A percentile compares a stretch with the other conserved stretches of the same genome.
Evolutionary conservation across 2,113 vertebrate species (phyloP).

Genomic region (Perccottus glenii): DNA sequence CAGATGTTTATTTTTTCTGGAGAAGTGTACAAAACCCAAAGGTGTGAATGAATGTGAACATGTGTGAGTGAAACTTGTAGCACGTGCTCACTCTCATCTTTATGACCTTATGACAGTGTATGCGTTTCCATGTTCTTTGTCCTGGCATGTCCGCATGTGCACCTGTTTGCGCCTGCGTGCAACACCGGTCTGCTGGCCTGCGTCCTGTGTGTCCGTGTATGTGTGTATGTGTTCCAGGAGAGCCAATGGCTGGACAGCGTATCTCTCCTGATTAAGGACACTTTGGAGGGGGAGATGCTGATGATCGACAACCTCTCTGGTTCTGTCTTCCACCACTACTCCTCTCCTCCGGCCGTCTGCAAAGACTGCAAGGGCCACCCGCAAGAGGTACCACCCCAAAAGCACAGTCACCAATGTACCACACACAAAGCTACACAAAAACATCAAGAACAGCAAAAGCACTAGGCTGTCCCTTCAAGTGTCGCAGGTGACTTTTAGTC

Average conservation of each 20-base stretch:
- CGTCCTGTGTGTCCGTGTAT: slow-evolving; percentile 63
- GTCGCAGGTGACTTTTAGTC: neutral
- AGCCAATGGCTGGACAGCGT: slow-evolving; percentile 99
- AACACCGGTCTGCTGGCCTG: slow-evolving; percentile 66
- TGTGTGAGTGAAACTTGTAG: slow-evolving; percentile 23
- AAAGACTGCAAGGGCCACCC: slow-evolving; percentile 90
- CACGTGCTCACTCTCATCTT: slow-evolving; percentile 34
- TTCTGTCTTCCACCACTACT: slow-evolving; percentile 99
- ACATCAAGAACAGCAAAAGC: neutral
- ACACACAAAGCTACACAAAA: neutral
- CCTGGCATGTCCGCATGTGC: slow-evolving; percentile 74
- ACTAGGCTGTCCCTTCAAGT: neutral
- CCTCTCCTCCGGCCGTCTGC: slow-evolving; percentile 87
- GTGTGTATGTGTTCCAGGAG: slow-evolving; percentile 84
- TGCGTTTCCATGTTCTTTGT: slow-evolving; percentile 76
- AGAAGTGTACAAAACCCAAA: slow-evolving; percentile 10
- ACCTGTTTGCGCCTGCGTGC: slow-evolving; percentile 71
- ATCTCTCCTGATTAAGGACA: slow-evolving; percentile 99
- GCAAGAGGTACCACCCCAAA: slow-evolving; percentile 86
- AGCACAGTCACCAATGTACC: slow-evolving; percentile 5
- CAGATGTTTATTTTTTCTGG: neutral
- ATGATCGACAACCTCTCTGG: slow-evolving; percentile 99
- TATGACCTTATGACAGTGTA: slow-evolving; percentile 59
- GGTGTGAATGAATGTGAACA: slow-evolving; percentile 22
- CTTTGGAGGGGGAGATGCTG: slow-evolving; percentile 97